These are phyloP conservation scores for Xylocopa sonorina DNA, from an alignment of 1,140 invertebrate species.

Conservation along the genomic window DNA sequence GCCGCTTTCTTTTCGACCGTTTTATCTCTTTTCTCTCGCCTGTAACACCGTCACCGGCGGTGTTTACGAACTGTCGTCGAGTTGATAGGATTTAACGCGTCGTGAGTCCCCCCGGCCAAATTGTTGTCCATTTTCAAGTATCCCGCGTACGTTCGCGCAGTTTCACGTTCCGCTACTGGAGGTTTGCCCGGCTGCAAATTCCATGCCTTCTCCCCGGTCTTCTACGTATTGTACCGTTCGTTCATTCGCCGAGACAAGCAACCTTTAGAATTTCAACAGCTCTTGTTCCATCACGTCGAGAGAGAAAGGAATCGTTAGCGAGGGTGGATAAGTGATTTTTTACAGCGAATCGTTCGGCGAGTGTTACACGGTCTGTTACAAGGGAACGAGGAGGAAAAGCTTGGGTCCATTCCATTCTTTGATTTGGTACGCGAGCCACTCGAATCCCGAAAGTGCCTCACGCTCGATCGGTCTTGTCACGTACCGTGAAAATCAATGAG, in stretches of 20 bases:
- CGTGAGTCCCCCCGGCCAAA: too few relatives aligned
- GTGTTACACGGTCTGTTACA: too few relatives aligned
- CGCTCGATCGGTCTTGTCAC: slow-evolving; percentile 66
- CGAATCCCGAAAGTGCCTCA: slow-evolving; percentile 54
- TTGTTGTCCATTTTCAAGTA: slow-evolving; percentile 44
- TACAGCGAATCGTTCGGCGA: too few relatives aligned
- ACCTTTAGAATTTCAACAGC: too few relatives aligned
- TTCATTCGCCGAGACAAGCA: too few relatives aligned
- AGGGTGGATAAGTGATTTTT: too few relatives aligned
- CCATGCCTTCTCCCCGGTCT: slow-evolving; percentile 3
- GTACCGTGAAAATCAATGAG: slow-evolving; percentile 71
- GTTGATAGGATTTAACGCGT: too few relatives aligned
- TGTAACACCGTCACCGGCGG: background rate
- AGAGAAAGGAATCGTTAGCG: too few relatives aligned
- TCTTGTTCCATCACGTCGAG: too few relatives aligned
- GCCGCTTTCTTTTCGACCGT: background rate
- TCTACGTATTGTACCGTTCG: too few relatives aligned
- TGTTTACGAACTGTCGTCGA: background rate
- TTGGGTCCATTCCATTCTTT: slow-evolving; percentile 31
- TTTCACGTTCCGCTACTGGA: slow-evolving; percentile 43
- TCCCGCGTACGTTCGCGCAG: slow-evolving; percentile 45
- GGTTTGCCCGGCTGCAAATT: slow-evolving; percentile 40
- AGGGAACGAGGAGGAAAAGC: slow-evolving; percentile 38
- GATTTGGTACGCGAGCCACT: background rate
- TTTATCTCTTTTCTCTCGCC: background rate